Evolutionary conservation across 2,797 vertebrate genomes (phyloP).

Genomic region (Thripadectes ignobilis): DNA sequence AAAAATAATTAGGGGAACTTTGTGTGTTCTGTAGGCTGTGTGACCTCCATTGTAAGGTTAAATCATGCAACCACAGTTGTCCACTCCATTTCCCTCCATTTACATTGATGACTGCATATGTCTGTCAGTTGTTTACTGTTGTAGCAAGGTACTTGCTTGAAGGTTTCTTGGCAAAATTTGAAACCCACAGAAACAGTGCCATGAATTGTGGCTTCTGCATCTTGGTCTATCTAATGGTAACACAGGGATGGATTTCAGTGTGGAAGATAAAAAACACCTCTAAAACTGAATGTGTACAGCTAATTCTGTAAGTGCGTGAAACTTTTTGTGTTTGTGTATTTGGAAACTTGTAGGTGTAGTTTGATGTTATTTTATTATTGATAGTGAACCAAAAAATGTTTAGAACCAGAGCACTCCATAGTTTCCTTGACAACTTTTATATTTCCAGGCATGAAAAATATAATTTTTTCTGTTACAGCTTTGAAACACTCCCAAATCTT

Average conservation of each 20-base stretch:
- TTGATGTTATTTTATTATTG: not conserved
- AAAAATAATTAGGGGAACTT: not conserved
- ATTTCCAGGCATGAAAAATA: not conserved
- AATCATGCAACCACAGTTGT: not conserved
- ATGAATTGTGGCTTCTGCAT: not conserved
- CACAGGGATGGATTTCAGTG: not conserved
- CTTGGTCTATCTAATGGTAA: not conserved
- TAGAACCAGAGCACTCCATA: not conserved
- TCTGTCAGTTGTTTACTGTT: not conserved
- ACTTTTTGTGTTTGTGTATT: not conserved
- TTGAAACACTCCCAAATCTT: not conserved
- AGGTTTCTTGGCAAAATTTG: not conserved
- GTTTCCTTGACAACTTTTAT: not conserved
- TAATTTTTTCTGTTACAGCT: not conserved
- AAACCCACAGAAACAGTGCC: not conserved
- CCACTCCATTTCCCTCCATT: not conserved
- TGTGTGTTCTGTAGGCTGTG: not conserved
- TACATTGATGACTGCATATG: not conserved
- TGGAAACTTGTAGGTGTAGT: not conserved
- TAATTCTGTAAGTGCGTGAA: not conserved
- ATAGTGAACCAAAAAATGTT: not conserved
- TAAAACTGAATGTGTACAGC: not conserved
- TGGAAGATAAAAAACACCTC: not conserved
- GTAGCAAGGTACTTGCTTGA: not conserved
- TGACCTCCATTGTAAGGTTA: not conserved